Evolutionary conservation across 2,113 vertebrate species (phyloP).

Genomic region (Chelonoidis abingdonii): DNA sequence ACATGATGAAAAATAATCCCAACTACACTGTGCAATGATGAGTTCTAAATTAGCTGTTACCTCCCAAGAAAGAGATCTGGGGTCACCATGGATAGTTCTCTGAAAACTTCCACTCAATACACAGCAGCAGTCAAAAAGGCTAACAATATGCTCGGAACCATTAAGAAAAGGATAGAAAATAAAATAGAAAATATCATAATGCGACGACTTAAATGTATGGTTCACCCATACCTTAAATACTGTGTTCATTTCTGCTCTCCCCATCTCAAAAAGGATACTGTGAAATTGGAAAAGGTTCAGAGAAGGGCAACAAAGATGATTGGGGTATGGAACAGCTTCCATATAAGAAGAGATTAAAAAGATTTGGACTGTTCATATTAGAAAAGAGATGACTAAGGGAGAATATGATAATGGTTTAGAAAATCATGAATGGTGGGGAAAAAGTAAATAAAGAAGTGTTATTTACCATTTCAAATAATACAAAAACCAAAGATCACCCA

Average conservation of each 20-base stretch:
- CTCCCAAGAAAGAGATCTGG: not conserved
- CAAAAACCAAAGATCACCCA: not conserved
- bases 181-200: not conserved
- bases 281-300: not conserved
- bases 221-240: not conserved
- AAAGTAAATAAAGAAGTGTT: not conserved
- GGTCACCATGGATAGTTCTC: not conserved
- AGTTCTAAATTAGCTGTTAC: not conserved
- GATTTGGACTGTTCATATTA: not conserved
- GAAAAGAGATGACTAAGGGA: not conserved
- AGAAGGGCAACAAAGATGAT: not conserved
- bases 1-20: not conserved
- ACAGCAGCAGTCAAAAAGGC: not conserved
- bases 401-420: not conserved
- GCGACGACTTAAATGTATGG: not conserved
- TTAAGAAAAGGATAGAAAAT: not conserved
- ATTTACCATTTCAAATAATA: not conserved
- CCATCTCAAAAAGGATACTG: not conserved
- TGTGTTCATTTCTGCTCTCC: not conserved
- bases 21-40: not conserved
- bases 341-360: not conserved
- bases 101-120: not conserved
- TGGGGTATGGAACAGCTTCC: not conserved
- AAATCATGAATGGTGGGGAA: not conserved
- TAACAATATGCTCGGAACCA: not conserved